phyloP scores from a whole-genome alignment of 2,888 invertebrate genomes.

The Amphiduros pacificus region DNA sequence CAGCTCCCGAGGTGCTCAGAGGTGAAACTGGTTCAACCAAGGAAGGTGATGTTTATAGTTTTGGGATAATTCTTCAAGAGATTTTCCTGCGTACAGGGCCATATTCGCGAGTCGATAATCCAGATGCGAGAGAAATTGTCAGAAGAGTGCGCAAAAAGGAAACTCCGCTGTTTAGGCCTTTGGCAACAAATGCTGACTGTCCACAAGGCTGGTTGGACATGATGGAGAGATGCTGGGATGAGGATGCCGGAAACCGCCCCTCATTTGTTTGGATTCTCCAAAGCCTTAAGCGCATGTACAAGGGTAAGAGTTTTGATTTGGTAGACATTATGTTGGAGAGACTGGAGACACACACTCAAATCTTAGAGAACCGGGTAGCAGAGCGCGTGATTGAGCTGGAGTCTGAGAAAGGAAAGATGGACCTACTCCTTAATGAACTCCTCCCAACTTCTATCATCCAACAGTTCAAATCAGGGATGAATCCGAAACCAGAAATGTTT shows the following conservation, averaged over 20 bases:
- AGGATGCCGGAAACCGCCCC: too few relatives aligned
- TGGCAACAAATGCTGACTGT: too few relatives aligned
- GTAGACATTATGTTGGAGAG: slow-evolving; percentile 83
- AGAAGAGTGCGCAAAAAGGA: too few relatives aligned
- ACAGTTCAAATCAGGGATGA: slow-evolving; percentile 55
- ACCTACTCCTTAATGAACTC: slow-evolving; percentile 88
- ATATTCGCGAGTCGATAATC: too few relatives aligned
- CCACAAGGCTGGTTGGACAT: too few relatives aligned
- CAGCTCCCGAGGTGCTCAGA: slow-evolving; percentile 46
- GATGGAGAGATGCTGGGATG: too few relatives aligned
- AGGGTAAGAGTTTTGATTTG: too few relatives aligned
- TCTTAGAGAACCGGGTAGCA: slow-evolving; percentile 89
- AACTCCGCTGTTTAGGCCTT: too few relatives aligned
- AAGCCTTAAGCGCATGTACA: too few relatives aligned
- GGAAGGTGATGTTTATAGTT: slow-evolving; percentile 49
- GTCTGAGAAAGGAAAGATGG: slow-evolving; percentile 95
- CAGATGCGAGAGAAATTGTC: too few relatives aligned
- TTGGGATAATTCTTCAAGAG: slow-evolving; percentile 46
- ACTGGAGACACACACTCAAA: slow-evolving; percentile 95
- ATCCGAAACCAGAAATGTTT: slow-evolving; percentile 58
- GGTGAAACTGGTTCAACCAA: too few relatives aligned
- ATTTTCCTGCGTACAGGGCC: slow-evolving; percentile 38
- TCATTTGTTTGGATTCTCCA: too few relatives aligned
- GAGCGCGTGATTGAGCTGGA: slow-evolving; percentile 92
- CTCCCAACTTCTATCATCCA: slow-evolving; percentile 72